A percentile compares a stretch with the other conserved stretches of the same genome.
phyloP scores from a whole-genome alignment of 2,113 vertebrate species.

The Porphyrio hochstetteri region DNA sequence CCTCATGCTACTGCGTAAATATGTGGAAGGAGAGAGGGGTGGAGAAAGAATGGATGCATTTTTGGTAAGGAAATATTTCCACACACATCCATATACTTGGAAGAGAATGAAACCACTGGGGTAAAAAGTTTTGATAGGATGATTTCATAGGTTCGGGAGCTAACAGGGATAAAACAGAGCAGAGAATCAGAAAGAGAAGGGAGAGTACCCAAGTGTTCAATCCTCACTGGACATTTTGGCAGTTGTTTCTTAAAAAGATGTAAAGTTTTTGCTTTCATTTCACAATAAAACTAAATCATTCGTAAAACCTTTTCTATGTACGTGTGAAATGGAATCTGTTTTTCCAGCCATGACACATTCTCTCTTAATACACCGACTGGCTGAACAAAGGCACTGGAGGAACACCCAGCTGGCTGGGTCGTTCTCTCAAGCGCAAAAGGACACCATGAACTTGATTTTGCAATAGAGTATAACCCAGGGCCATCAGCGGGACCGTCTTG shows the following conservation, averaged over 20 bases:
- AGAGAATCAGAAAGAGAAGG: neutral
- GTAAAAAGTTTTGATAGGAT: neutral
- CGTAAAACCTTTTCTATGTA: neutral
- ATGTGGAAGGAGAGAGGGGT: neutral
- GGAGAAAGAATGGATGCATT: neutral
- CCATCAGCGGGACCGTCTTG: neutral
- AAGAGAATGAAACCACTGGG: neutral
- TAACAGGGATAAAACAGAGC: neutral
- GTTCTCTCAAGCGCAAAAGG: neutral
- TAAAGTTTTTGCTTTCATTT: neutral
- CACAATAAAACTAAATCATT: neutral
- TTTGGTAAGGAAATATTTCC: neutral
- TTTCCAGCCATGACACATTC: neutral
- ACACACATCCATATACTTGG: neutral
- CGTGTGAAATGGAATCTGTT: neutral
- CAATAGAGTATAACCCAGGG: neutral
- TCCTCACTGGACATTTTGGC: neutral
- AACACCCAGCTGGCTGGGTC: neutral
- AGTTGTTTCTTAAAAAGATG: neutral
- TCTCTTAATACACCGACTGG: accelerated
- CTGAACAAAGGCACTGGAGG: neutral
- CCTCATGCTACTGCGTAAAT: neutral
- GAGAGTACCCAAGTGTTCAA: neutral
- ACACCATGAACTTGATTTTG: neutral
- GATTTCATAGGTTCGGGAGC: neutral